Evolutionary conservation across 2,797 vertebrate species (phyloP), one percentile per base, ranked within the genome.

Genomic region (Diplodus sargus): DNA sequence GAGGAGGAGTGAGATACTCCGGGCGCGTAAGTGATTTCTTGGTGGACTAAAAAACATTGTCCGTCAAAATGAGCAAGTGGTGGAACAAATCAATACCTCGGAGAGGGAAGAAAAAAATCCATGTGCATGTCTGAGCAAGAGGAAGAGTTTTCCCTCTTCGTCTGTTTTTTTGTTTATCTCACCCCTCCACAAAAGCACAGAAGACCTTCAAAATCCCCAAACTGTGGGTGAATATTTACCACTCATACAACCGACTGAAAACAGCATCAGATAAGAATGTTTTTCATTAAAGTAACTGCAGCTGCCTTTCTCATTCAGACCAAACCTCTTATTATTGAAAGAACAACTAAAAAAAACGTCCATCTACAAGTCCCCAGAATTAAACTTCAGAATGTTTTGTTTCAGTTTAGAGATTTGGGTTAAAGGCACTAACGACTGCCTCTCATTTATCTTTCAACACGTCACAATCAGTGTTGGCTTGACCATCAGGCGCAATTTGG

Each of bases 81-180:
- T 53, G 74, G 58, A 68, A 77, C 62, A 79, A 85, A 84, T 87
- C 83, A 65, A 73, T 84, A 59, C 18, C n/a, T 64, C 15, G 12
- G 13, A 61, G 52, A 70, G 63, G 64, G 51, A 65, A 67, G 23
- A 60, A 57, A 62, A 76, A 64, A 22, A 80, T 62, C 15, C n/a
- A 12, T 42, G 30, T 53, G 20, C 65, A 43, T 54, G 30, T 53
- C 45, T 53, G 34, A 48, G 53, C 42, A 28, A 49, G 17, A 60
- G 6, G n/a, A 28, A 57, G 42, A 76, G 30, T 4, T 59, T 68
- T 48, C 4, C 28, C 61, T 43, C 69, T 56, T 49, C 15, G 39
- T 69, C 4, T 23, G 45, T 62, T 45, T 49, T 52, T 80, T 52
- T 43, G 16, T 73, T 58, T 58, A 7, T 54, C 10, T 73, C 39